These are phyloP conservation scores for Sesia bembeciformis DNA, from an alignment of 2,888 invertebrate species.

Conservation along the genomic window DNA sequence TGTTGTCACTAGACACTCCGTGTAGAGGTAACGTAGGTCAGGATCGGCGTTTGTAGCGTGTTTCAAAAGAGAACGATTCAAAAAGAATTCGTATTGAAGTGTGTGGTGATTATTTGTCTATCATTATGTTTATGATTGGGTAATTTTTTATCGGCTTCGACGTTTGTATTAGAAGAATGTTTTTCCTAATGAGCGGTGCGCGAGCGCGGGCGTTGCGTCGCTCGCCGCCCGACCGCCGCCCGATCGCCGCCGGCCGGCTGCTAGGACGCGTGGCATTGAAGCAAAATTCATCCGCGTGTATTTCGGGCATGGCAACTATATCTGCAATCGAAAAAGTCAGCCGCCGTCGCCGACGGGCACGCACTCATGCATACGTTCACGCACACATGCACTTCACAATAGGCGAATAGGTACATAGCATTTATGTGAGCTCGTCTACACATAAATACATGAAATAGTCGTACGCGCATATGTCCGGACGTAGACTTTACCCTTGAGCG, in stretches of 20 bases:
- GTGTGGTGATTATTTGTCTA: too few relatives aligned
- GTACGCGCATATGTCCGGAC: constrained; percentile 47
- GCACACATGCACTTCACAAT: constrained; percentile 46
- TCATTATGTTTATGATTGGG: too few relatives aligned
- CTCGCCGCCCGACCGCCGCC: constrained; percentile 15
- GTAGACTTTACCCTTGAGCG: constrained; percentile 69
- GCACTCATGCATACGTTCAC: constrained; percentile 35
- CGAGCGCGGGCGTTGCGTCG: constrained; percentile 6
- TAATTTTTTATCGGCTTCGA: too few relatives aligned
- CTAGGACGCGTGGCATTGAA: constrained; percentile 47
- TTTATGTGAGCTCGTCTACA: constrained; percentile 12
- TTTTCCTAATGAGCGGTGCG: constrained; percentile 4
- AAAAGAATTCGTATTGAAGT: too few relatives aligned
- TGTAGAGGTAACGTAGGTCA: background rate
- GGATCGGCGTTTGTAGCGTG: background rate
- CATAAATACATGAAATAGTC: constrained; percentile 30
- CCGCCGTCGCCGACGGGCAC: constrained; percentile 39
- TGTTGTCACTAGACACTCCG: background rate
- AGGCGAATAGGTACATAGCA: constrained; percentile 43
- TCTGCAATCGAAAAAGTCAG: constrained; percentile 64
- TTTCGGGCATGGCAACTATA: constrained; percentile 69
- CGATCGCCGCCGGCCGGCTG: constrained; percentile 12
- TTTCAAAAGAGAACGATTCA: background rate
- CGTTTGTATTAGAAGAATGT: too few relatives aligned
- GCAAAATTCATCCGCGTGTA: constrained; percentile 60